Conservation (phyloP, 2,888 invertebrate genomes). For the Acrobasis repandana region DNA sequence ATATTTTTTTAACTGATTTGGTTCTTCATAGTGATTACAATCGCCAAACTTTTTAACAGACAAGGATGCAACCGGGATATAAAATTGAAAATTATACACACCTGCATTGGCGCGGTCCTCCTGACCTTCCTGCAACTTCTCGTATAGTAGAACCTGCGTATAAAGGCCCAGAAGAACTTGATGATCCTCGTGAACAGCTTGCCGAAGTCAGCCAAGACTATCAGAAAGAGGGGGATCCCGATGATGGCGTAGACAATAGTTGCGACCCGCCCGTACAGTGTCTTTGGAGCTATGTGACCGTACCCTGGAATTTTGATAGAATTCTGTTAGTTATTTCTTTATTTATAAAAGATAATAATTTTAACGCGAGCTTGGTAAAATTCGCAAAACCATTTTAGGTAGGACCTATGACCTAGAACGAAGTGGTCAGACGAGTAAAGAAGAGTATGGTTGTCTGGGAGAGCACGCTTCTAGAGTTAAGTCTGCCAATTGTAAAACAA, state of each 20-base stretch:
- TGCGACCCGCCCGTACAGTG: slow-evolving; percentile 91
- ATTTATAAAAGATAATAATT: no score
- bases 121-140: slow-evolving; percentile 91
- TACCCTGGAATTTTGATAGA: slow-evolving; percentile 93
- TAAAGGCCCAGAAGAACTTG: slow-evolving; percentile 95
- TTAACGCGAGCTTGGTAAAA: no score
- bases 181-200: slow-evolving; percentile 95
- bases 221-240: slow-evolving; percentile 97
- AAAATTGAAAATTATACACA: slow-evolving; percentile 45
- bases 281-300: slow-evolving; percentile 97
- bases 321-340: no score
- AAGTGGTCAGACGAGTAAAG: no score
- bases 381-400: no score
- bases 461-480: no score
- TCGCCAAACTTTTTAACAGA: no score
- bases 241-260: slow-evolving; percentile 97
- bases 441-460: no score
- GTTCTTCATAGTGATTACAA: no score
- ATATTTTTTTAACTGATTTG: no score
- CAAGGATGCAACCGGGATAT: not conserved
- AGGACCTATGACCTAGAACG: no score
- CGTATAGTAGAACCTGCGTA: slow-evolving; percentile 92
- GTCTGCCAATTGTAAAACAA: no score
- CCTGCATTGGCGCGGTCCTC: slow-evolving; percentile 89
- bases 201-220: slow-evolving; percentile 97